Percentiles rank a stretch among this genome's conserved stretches.
Conservation (phyloP, 2,888 invertebrate species). For the Petrophora chlorosata region DNA sequence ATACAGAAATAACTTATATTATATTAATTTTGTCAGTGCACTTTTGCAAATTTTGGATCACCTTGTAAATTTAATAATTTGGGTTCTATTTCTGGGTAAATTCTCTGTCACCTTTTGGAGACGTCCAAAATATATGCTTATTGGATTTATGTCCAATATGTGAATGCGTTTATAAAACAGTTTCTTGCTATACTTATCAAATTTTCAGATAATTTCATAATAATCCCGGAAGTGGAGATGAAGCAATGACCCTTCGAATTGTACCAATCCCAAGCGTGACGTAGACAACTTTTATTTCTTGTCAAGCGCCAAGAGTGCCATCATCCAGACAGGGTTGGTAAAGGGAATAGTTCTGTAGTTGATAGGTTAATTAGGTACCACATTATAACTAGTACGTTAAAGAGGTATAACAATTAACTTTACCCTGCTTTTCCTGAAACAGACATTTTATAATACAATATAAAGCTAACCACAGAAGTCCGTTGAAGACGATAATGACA, state of each 20-base stretch:
- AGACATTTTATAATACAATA: too few species aligned
- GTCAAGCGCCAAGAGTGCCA: conserved; percentile 38
- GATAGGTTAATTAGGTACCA: not conserved
- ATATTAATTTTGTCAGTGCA: not conserved
- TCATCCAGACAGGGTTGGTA: conserved; percentile 28
- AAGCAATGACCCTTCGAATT: conserved; percentile 46
- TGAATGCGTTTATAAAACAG: conserved; percentile 5
- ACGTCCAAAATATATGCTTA: conserved; percentile 8
- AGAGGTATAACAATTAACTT: too few species aligned
- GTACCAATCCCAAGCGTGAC: conserved; percentile 39
- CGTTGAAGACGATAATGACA: too few species aligned
- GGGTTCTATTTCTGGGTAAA: conserved; percentile 7
- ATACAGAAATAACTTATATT: conserved; percentile 6
- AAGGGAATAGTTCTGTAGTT: conserved; percentile 3
- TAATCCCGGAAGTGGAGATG: conserved; percentile 28
- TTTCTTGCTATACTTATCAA: conserved; percentile 16
- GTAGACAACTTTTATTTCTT: conserved; percentile 46
- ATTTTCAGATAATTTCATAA: conserved; percentile 17
- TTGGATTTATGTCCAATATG: conserved; percentile 5
- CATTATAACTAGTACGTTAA: not conserved
- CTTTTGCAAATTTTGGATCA: too few species aligned
- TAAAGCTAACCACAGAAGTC: too few species aligned
- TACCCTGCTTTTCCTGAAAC: too few species aligned
- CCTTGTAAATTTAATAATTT: too few species aligned
- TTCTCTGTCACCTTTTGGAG: conserved; percentile 7